Base-by-base conservation (phyloP, 2,888 invertebrate species). In the Chaetogeoica ovagalla region DNA sequence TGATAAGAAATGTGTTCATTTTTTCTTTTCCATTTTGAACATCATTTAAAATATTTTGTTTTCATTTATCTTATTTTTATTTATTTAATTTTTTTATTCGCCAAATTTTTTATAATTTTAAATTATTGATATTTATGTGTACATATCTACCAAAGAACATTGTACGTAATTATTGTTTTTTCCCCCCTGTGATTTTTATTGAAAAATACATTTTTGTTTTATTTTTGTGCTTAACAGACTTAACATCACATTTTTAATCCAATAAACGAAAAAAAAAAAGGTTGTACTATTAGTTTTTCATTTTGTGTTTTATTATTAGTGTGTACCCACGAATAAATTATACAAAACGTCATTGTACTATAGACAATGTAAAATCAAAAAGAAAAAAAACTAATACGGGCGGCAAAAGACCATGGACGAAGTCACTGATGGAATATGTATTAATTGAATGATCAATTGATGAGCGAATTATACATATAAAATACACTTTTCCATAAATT, bases 241-340 rank as follows among this genome's bases (percentile, higher is more conserved):
- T 63, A 79, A 79, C 77, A 79, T 79, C 77, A 79, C 77, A 70
- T 79, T 79, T 70, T 70, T 79, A 79, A 43, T 70, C 52, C 60
- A 79, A 70, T 79, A 79, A 79, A 79, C 70, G 23, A 70, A 70
- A 63, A 52, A 43, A 43, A 4, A 30, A 39, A 39, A 6, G 39
- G 48, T 48, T 48, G 48, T 48, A 9, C 48, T 48, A 48, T 48
- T 48, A 1, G 8, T 48, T 48, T 48, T 48, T 7, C 11, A 48
- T 48, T 48, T 48, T 48, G 48, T 7, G 48, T 48, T 48, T 48
- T 11, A 48, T 48, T 48, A 48, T 48, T 48, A 48, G 48, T 9
- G 11, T 48, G 11, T 11, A 48, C 48, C 48, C 11, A 48, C 11
- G 39, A 39, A 48, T n/a, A 48, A 48, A 9, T 9, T 9, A 48